phyloP scores from a whole-genome alignment of 2,888 invertebrate genomes.

The Lepas anatifera region DNA sequence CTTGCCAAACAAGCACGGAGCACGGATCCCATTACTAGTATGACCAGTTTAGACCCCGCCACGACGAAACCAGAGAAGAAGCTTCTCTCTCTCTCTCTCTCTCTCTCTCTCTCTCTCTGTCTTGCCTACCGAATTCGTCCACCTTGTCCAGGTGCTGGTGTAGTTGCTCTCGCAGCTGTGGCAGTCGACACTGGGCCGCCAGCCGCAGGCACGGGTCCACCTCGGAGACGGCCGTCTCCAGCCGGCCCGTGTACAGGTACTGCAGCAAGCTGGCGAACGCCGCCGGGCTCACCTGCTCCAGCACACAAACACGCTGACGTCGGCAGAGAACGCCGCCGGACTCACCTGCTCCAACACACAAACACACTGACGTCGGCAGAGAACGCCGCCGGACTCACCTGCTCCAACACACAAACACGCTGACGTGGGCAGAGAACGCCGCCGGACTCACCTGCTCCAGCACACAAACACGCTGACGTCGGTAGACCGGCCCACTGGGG shows the following conservation, averaged over 20 bases:
- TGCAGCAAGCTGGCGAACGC: slow-evolving; percentile 36
- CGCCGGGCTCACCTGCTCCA: slow-evolving; percentile 32
- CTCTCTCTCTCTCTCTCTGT: no score
- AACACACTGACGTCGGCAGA: no score
- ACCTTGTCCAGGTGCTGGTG: slow-evolving; percentile 32
- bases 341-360: slow-evolving; percentile 30
- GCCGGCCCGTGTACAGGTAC: slow-evolving; percentile 38
- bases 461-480: background rate
- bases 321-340: slow-evolving; percentile 34
- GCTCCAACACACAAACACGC: slow-evolving; percentile 19
- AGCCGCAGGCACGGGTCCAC: slow-evolving; percentile 34
- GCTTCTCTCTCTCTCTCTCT: no score
- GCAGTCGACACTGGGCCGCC: slow-evolving; percentile 36
- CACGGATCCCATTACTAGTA: no score
- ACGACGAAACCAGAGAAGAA: no score
- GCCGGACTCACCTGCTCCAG: slow-evolving; percentile 32
- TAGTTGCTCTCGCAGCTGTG: slow-evolving; percentile 30
- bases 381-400: slow-evolving; percentile 35
- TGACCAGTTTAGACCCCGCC: no score
- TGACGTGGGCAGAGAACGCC: no score
- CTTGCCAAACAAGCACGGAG: no score
- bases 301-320: background rate
- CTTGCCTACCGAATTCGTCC: slow-evolving; percentile 32
- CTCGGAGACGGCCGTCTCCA: slow-evolving; percentile 33
- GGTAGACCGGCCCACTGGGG: no score